Base-by-base conservation (phyloP, 1,140 invertebrate genomes). In the Drosophila miranda region DNA sequence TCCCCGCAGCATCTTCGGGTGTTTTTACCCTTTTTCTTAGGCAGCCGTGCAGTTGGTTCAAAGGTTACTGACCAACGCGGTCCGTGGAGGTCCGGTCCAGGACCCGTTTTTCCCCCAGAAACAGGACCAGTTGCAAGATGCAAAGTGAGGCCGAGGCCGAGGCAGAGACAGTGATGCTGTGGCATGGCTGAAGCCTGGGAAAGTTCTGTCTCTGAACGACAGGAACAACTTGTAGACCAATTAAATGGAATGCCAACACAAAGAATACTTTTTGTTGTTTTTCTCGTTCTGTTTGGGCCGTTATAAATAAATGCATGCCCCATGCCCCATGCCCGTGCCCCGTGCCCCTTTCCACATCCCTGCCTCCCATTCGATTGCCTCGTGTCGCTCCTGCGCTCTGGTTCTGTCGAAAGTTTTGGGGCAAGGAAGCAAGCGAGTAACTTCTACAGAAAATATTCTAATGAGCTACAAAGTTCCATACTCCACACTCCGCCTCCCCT, bases 161-260 rank as follows among this genome's bases (percentile, higher is more conserved):
- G 53, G 9, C 8, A 9, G 30, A 30, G 8, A 57, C 45, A 19
- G 41, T 30, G 30, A 30, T 19, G 19, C 8, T 68, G 70, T 38
- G 34, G 34, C 34, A 38, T 38, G 16, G 16, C 34, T 5, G 34
- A 38, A 62, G 77, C 81, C 77, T 81, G 82, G 82, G 77, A 76
- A 84, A 77, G 45, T 72, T 38, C 21, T 68, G 73, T 55, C 56
- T 54, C 54, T 45, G n/a, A 42, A 42, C 53, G 73, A 81, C 77
- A 84, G 81, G 68, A 82, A 79, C 75, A 75, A 83, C 70, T 82
- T 77, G 79, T 75, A 83, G 79, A 81, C 81, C 82, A 86, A 86
- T 87, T 86, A 87, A 81, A 87, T 75, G 69, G 64, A 81, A 81
- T 87, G 62, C 81, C 58, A 77, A 77, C 70, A 77, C 51, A 81